phyloP scores from a whole-genome alignment of 2,113 vertebrate species.

The Equus quagga region DNA sequence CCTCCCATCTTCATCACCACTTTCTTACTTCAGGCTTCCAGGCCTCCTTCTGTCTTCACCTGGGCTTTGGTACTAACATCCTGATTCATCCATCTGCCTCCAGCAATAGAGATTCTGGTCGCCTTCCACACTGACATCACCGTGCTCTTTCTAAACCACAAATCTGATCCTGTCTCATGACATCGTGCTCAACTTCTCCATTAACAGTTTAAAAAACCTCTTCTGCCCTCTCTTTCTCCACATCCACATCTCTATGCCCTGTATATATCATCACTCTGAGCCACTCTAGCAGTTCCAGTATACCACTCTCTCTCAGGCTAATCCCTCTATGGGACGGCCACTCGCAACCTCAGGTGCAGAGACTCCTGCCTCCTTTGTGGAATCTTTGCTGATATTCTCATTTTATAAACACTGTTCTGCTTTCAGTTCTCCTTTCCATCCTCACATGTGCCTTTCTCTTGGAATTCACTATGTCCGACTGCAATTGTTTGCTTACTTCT shows the following conservation, averaged over 20 bases:
- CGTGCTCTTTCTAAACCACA: background rate
- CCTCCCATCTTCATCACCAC: background rate
- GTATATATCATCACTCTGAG: rapidly evolving
- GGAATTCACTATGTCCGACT: background rate
- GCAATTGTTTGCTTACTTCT: background rate
- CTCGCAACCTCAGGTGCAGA: background rate
- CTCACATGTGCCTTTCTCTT: background rate
- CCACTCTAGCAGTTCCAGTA: background rate
- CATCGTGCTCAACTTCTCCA: too few relatives aligned
- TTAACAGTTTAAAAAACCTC: background rate
- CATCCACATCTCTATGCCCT: background rate
- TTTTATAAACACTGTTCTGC: too few relatives aligned
- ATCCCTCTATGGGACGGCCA: background rate
- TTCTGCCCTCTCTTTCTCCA: background rate
- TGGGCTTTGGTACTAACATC: background rate
- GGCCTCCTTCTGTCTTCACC: background rate
- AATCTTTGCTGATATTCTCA: background rate
- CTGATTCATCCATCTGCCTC: background rate
- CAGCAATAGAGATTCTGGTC: background rate
- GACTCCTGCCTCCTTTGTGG: background rate
- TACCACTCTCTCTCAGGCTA: rapidly evolving
- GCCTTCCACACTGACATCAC: background rate
- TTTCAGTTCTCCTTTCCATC: background rate
- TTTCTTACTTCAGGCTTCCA: background rate
- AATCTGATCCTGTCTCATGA: background rate